Evolutionary conservation across 2,797 vertebrate species (phyloP).

Genomic region (Sylvia borin): DNA sequence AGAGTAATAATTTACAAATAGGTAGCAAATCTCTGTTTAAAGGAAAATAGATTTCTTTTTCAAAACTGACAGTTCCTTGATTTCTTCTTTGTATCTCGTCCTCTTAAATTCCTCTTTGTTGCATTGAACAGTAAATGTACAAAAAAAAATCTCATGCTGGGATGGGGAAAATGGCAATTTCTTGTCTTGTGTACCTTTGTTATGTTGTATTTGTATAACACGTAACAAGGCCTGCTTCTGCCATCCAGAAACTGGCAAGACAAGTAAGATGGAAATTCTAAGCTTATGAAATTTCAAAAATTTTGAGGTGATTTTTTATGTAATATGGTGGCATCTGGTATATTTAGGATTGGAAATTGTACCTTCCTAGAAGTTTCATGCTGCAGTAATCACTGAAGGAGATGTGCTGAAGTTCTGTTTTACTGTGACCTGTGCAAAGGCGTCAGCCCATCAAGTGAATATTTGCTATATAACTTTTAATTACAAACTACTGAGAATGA

Average conservation of each 20-base stretch:
- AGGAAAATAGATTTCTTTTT: constrained; percentile 1
- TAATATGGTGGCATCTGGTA: neutral
- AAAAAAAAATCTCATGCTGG: neutral
- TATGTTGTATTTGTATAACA: neutral
- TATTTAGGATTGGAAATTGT: neutral
- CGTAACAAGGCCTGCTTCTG: neutral
- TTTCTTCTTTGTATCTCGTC: neutral
- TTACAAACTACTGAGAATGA: neutral
- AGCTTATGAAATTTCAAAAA: neutral
- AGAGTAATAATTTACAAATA: neutral
- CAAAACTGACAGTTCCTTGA: neutral
- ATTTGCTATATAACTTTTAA: neutral
- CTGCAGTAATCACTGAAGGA: neutral
- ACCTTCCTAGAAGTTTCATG: neutral
- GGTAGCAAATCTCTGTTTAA: neutral
- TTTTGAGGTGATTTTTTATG: neutral
- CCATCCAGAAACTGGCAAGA: neutral
- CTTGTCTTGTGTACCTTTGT: neutral
- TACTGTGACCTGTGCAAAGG: neutral
- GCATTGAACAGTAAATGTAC: neutral
- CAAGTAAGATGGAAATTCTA: neutral
- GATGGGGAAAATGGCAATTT: neutral
- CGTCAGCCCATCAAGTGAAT: neutral
- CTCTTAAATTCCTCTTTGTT: constrained; percentile 12
- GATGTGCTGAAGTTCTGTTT: neutral